Conservation (phyloP, 1,140 invertebrate species). For the Drosophila athabasca region DNA sequence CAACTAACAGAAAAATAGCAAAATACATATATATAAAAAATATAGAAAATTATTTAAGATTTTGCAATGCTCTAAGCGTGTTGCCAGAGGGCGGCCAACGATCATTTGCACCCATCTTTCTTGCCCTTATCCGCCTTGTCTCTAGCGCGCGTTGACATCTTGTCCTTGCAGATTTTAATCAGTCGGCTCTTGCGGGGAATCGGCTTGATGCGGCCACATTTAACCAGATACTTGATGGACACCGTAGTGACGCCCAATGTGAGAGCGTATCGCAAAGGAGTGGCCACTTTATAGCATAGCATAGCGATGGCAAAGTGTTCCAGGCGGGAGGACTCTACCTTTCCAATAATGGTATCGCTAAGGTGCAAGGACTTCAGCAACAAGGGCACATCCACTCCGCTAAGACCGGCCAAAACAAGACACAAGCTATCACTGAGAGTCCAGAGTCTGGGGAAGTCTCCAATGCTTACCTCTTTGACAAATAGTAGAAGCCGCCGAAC, state of each 20-base stretch:
- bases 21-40: conserved; percentile 27
- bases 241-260: conserved; percentile 92
- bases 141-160: conserved; percentile 81
- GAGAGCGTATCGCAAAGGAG: conserved; percentile 94
- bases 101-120: conserved; percentile 71
- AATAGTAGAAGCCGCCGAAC: conserved; percentile 93
- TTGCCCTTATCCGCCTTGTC: conserved; percentile 56
- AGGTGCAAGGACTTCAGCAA: conserved; percentile 90
- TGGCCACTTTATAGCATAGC: conserved; percentile 95
- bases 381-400: conserved; percentile 93
- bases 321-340: conserved; percentile 90
- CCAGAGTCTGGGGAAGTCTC: neutral
- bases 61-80: too few relatives aligned
- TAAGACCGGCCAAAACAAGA: neutral
- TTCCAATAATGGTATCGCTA: conserved; percentile 90
- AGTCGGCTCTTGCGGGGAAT: conserved; percentile 85
- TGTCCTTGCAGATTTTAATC: conserved; percentile 85
- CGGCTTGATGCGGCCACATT: conserved; percentile 87
- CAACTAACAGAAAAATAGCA: conserved; percentile 32
- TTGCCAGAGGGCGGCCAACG: conserved; percentile 2
- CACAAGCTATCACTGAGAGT: neutral
- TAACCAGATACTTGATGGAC: conserved; percentile 87
- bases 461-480: conserved; percentile 91
- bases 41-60: conserved; percentile 21
- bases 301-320: conserved; percentile 95